These are phyloP conservation scores for Gobionotothen gibberifrons DNA, from an alignment of 2,797 vertebrate genomes.

Conservation along the genomic window DNA sequence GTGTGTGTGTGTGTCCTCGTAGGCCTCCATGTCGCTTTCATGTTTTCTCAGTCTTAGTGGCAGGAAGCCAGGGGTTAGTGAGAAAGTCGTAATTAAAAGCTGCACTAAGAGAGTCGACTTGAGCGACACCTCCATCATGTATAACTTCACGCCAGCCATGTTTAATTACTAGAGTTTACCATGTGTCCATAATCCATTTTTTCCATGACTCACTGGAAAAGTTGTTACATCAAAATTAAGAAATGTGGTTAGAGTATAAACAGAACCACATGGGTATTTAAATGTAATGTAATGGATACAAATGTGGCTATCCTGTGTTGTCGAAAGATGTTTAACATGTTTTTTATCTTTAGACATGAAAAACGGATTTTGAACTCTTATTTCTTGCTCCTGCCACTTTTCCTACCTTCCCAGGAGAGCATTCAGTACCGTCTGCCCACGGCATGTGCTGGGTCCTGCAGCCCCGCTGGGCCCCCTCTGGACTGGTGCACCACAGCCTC, in stretches of 20 bases:
- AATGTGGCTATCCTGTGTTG: neutral
- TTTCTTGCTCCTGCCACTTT: neutral
- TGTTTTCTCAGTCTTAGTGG: constrained; percentile 59
- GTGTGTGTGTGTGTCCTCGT: constrained; percentile 36
- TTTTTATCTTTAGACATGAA: too few species aligned
- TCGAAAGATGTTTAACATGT: neutral
- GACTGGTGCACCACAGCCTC: constrained; percentile 95
- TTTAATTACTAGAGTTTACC: constrained; percentile 28
- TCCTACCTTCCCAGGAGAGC: constrained; percentile 93
- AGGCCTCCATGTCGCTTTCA: constrained; percentile 63
- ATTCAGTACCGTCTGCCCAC: constrained; percentile 98
- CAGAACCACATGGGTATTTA: constrained; percentile 23
- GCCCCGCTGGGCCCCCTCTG: constrained; percentile 92
- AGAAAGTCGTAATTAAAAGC: constrained; percentile 76
- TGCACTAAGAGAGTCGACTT: constrained; percentile 54
- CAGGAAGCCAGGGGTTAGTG: constrained; percentile 64
- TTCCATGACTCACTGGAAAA: constrained; percentile 8
- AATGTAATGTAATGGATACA: constrained; percentile 1
- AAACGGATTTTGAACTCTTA: neutral
- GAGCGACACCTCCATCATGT: constrained; percentile 41
- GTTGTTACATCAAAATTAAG: constrained; percentile 21
- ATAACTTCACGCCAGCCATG: constrained; percentile 42
- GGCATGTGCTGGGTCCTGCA: constrained; percentile 98
- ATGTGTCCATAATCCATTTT: constrained; percentile 19
- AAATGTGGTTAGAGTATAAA: constrained; percentile 4